Base-by-base conservation (phyloP, 2,888 invertebrate species). In the Epistrophella euchroma region DNA sequence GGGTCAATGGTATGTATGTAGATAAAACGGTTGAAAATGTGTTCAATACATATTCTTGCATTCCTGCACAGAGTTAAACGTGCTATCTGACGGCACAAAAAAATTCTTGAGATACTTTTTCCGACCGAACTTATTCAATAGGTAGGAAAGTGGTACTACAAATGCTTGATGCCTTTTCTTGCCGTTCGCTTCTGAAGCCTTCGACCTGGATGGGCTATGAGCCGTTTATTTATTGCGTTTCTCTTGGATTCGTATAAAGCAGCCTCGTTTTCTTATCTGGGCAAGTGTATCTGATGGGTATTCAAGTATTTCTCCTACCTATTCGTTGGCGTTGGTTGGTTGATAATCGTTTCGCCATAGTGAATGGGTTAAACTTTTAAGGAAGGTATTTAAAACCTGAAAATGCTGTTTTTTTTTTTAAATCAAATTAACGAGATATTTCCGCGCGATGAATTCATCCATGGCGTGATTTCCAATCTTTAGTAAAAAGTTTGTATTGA, bases 81-180 rank as follows among this genome's bases (percentile, higher is more conserved):
- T 84, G 80, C 64, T 64, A 66, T 55, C 52, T 71, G 70, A 56
- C 17, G 17, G 47, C 19, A 13, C 45, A 66, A 72, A 72, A 74
- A 79, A 75, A 84, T 84, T 79, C 83, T 56, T 79, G 19, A 84
- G 52, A 85, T 76, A 80, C 58, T 80, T 85, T 52, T 60, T 62
- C 19, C 43, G 40, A 76, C 72, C 25, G 76, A 85, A 85, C 85
- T 80, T 85, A 80, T 85, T 80, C 85, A 85, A 85, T 85, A 85
- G 73, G 60, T 72, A 32, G 1, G 7, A 7, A 32, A 6, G 0
- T 32, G 9, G 0, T 32, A 32, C 32, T 5, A 2, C 72, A 58
- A 73, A 80, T 76, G 60, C 71, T 76, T 68, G 28, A 40, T 22
- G 74, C 58, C 56, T 17, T 45, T 37, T 22, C 35, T 40, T 45